These are phyloP conservation scores for Ambastaia sidthimunki DNA, from an alignment of 2,797 vertebrate genomes.

Conservation along the genomic window DNA sequence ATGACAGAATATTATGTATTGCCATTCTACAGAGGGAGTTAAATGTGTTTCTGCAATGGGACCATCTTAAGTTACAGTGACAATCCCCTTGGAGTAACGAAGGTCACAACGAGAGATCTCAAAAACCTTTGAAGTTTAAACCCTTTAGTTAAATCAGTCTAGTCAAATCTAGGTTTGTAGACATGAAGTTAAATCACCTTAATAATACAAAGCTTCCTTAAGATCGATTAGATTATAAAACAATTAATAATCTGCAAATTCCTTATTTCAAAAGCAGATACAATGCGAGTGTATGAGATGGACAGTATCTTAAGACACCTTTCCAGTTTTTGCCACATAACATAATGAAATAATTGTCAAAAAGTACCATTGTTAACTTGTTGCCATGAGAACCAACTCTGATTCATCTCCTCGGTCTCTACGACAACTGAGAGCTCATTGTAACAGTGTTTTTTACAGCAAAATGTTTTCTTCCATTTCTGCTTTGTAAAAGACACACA, in stretches of 20 bases:
- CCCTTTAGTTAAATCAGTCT: too few species aligned
- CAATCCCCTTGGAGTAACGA: neutral
- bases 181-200: neutral
- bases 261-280: neutral
- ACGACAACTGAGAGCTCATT: slow-evolving; percentile 6
- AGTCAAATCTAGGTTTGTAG: neutral
- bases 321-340: neutral
- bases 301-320: neutral
- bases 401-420: slow-evolving; percentile 37
- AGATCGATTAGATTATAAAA: neutral
- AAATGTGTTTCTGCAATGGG: neutral
- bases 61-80: slow-evolving; percentile 22
- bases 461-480: slow-evolving; percentile 25
- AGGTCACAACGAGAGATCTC: slow-evolving; percentile 9
- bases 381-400: slow-evolving; percentile 50
- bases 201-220: neutral
- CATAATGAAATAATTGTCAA: neutral
- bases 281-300: neutral
- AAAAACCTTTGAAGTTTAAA: neutral
- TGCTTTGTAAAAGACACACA: slow-evolving; percentile 27
- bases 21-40: too few species aligned
- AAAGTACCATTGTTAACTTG: slow-evolving; percentile 6
- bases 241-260: neutral
- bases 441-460: slow-evolving; percentile 1
- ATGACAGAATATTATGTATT: too few species aligned